Conservation (phyloP, 2,888 invertebrate species). For the Apoda limacodes region DNA sequence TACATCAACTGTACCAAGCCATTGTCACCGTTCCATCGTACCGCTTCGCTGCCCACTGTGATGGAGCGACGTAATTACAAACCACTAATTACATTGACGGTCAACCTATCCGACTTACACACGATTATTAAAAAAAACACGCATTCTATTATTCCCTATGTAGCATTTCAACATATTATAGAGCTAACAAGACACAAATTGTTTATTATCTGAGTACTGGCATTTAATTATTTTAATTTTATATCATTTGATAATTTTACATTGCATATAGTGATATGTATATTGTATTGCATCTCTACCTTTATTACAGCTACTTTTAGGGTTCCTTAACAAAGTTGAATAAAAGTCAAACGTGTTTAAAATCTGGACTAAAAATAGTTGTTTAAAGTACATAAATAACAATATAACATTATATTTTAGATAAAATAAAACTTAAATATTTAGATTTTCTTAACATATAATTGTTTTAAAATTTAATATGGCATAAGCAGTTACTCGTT, state of each 20-base stretch:
- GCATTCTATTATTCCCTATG: conserved; percentile 9
- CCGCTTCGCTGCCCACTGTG: conserved; percentile 20
- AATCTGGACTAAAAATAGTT: too few species aligned
- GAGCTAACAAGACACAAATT: conserved; percentile 16
- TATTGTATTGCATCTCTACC: conserved; percentile 7
- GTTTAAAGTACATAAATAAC: too few species aligned
- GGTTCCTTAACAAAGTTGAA: too few species aligned
- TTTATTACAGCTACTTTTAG: conserved; percentile 13
- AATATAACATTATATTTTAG: too few species aligned
- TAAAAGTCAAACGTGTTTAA: too few species aligned
- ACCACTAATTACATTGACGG: conserved; percentile 26
- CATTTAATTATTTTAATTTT: conserved; percentile 31
- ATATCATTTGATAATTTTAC: conserved; percentile 22
- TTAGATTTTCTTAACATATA: too few species aligned
- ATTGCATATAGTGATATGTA: conserved; percentile 9
- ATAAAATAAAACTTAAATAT: too few species aligned
- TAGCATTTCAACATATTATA: neutral
- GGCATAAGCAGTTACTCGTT: too few species aligned
- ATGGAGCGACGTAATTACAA: conserved; percentile 22
- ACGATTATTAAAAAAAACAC: conserved; percentile 20
- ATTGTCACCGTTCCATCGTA: neutral
- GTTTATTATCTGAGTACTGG: conserved; percentile 15
- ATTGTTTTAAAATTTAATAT: too few species aligned
- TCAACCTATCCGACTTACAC: conserved; percentile 19
- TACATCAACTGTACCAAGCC: too few species aligned